Evolutionary conservation across 2,113 vertebrate species (phyloP).

Genomic region (Struthidea cinerea): DNA sequence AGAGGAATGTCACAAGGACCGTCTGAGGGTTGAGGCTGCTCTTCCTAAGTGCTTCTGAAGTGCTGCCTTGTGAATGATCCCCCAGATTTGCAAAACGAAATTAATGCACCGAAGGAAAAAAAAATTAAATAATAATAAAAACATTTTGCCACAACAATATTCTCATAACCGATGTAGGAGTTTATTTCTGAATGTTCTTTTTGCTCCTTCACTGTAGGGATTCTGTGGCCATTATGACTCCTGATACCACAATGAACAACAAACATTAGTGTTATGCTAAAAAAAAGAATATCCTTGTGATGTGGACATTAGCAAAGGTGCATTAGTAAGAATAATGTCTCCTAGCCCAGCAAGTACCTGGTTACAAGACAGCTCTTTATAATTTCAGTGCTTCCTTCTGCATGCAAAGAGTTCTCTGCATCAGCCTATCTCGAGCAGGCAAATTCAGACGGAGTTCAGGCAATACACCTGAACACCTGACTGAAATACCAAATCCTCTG

Average conservation of each 20-base stretch:
- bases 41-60: background rate
- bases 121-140: background rate
- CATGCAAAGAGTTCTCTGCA: background rate
- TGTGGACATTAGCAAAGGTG: conserved; percentile 53
- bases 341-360: background rate
- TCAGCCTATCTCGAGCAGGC: background rate
- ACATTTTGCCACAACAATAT: background rate
- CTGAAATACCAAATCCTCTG: conserved; percentile 37
- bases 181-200: conserved; percentile 25
- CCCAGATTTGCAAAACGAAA: background rate
- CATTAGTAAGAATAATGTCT: conserved; percentile 54
- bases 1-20: background rate
- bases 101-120: background rate
- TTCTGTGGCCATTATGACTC: conserved; percentile 34
- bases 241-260: conserved; percentile 13
- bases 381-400: conserved; percentile 34
- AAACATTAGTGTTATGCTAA: conserved; percentile 36
- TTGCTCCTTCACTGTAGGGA: conserved; percentile 36
- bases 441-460: conserved; percentile 14
- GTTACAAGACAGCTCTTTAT: background rate
- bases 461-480: conserved; percentile 10
- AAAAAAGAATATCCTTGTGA: background rate
- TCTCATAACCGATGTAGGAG: background rate
- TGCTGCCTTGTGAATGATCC: background rate
- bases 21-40: background rate